Evolutionary conservation across 2,888 invertebrate species (phyloP), one percentile per base, ranked within the genome.

Genomic region (Caenorhabditis doughertyi): DNA sequence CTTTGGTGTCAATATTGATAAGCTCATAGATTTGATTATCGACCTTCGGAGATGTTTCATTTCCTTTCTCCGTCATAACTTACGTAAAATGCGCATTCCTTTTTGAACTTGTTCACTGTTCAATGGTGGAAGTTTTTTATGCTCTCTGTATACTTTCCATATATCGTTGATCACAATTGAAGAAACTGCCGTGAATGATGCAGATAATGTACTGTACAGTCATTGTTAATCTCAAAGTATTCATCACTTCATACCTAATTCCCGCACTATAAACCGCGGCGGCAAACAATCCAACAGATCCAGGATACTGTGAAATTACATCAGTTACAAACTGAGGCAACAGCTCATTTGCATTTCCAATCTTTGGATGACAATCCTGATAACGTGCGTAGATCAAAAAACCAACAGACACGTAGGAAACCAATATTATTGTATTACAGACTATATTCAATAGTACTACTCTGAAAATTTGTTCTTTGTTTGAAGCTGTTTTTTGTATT

Each of bases 401-500:
- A 3, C 91, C 91, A 18, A 89, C 56, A 0, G 84, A 47, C 1
- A 87, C 80, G 53, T 90, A 91, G 16, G 84, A 65, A 1, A 85
- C 13, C 3, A 91, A 68, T 27, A 89, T 86, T 9, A 86, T 42
- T 0, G 86, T 42, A 47, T 91, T 90, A 79, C 88, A 85, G 0
- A 89, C 84, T 51, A 89, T 86, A 65, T 92, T 91, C 4, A 89
- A 71, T 13, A 91, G 65, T 3, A 91, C 85, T 16, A 88, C 87
- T 58, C 90, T 90, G 67, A 81, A 84, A 79, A 39, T 21, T 32
- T 62, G 27, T 18, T 58, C 1, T 16, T 0, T 18, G 53, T 16
- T 29, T 11, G 8, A 7, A 64, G 18, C 27, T 27, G 25, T 29
- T 55, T 18, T 62, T 39, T 11, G 44, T 27, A 62, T 60, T 58